These are phyloP conservation scores for Peromyscus californicus DNA, from an alignment of 2,113 vertebrate genomes.

Conservation along the genomic window DNA sequence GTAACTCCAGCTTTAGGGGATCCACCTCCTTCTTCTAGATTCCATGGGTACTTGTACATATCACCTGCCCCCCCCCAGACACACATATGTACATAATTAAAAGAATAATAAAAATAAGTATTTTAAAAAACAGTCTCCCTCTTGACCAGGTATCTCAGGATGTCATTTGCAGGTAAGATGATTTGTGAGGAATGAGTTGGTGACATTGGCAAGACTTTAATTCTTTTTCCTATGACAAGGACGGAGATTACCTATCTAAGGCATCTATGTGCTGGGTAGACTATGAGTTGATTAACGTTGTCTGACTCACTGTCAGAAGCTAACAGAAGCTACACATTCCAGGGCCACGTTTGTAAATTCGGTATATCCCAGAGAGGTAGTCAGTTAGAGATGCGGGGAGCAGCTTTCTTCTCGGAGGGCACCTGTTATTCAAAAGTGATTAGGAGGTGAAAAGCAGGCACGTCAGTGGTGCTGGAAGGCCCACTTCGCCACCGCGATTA, in stretches of 20 bases:
- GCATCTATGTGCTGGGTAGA: neutral
- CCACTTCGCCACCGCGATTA: neutral
- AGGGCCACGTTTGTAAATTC: neutral
- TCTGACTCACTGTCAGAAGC: constrained; percentile 53
- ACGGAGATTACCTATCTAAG: constrained; percentile 51
- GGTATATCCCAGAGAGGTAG: neutral
- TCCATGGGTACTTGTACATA: neutral
- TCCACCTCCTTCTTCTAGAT: neutral
- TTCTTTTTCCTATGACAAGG: constrained; percentile 15
- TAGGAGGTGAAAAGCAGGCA: neutral
- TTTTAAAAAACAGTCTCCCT: neutral
- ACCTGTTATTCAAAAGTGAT: neutral
- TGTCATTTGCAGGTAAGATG: constrained; percentile 20
- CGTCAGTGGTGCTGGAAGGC: neutral
- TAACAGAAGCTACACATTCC: constrained; percentile 26
- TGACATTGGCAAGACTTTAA: constrained; percentile 31
- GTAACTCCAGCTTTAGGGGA: neutral
- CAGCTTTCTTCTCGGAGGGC: neutral
- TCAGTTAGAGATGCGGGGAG: neutral
- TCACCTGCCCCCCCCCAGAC: neutral
- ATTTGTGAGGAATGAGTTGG: constrained; percentile 52
- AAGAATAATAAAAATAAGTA: neutral
- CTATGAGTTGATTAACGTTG: constrained; percentile 31
- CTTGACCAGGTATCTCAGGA: neutral
- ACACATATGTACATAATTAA: neutral